Evolutionary conservation across 2,113 vertebrate species (phyloP).

Genomic region (Pseudopipra pipra): DNA sequence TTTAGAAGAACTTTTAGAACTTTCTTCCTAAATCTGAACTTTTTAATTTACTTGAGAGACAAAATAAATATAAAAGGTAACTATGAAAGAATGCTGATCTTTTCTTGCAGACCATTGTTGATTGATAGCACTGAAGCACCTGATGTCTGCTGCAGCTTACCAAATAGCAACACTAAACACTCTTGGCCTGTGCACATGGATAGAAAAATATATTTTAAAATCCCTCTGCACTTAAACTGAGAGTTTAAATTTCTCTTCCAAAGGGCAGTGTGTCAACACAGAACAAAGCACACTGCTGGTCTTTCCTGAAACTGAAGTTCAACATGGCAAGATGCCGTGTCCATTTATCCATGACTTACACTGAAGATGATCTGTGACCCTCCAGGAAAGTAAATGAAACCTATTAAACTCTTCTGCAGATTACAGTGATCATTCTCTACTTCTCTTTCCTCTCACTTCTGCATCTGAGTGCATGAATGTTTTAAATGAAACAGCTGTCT

Average conservation of each 20-base stretch:
- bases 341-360: neutral
- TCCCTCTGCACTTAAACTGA: neutral
- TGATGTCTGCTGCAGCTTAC: neutral
- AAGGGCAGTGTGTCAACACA: neutral
- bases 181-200: neutral
- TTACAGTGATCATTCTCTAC: neutral
- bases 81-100: neutral
- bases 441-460: neutral
- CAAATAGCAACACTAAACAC: neutral
- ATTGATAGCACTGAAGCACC: neutral
- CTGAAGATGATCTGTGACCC: neutral
- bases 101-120: neutral
- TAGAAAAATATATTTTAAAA: neutral
- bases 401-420: neutral
- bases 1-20: neutral
- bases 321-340: neutral
- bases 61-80: neutral
- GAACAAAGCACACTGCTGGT: neutral
- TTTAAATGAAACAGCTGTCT: conserved; percentile 25
- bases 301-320: neutral
- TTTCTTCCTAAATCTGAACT: neutral
- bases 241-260: neutral
- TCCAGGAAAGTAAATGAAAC: neutral
- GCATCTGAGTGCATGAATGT: neutral
- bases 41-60: neutral